Evolutionary conservation across 2,888 invertebrate species (phyloP).

Genomic region (Nezara viridula): DNA sequence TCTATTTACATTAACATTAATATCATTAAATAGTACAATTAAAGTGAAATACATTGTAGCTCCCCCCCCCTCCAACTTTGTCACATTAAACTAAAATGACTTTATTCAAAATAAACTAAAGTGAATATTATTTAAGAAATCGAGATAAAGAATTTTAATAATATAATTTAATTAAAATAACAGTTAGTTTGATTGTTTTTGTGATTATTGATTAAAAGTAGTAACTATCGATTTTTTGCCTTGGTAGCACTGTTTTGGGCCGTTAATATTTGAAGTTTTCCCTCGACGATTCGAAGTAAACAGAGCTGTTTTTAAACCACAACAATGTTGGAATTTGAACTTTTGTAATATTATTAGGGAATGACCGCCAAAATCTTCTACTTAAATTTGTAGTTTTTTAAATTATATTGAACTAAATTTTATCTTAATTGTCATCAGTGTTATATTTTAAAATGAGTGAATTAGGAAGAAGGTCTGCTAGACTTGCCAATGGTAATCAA

Average conservation of each 20-base stretch:
- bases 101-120: neutral
- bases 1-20: too few relatives aligned
- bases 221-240: neutral
- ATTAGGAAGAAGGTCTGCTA: conserved; percentile 20
- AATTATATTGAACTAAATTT: neutral
- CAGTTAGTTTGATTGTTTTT: neutral
- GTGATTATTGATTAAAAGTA: neutral
- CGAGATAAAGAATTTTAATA: neutral
- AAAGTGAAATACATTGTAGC: neutral
- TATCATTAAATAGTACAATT: too few relatives aligned
- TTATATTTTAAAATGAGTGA: neutral
- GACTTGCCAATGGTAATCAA: conserved; percentile 11
- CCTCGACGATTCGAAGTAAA: conserved; percentile 15
- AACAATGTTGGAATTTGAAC: conserved; percentile 1
- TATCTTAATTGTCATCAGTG: neutral
- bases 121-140: neutral
- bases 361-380: neutral
- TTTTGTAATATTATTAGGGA: conserved; percentile 8
- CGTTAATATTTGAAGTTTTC: conserved; percentile 36
- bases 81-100: neutral
- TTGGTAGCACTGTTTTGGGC: neutral
- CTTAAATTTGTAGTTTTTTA: neutral
- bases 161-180: neutral
- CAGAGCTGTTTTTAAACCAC: neutral
- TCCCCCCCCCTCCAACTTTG: neutral